Base-by-base conservation (phyloP, 2,888 invertebrate genomes). In the Nasonovia ribisnigri region DNA sequence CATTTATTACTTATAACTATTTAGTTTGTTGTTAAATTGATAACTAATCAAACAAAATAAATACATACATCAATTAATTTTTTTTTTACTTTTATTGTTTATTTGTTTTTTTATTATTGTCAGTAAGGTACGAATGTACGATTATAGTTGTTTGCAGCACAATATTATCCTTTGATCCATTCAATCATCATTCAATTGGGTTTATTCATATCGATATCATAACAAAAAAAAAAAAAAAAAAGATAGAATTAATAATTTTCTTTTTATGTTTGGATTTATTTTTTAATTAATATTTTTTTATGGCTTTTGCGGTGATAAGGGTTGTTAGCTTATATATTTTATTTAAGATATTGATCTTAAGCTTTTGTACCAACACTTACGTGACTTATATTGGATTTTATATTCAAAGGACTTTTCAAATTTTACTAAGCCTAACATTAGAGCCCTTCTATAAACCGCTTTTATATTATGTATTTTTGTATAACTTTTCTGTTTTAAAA, bases 401-500 rank as follows among this genome's bases (percentile, higher is more conserved):
- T 77, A 77, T 92, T 67, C 10, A 42, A 42, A 29, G 8, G 11
- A 77, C 1, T 16, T 43, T 88, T 51, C 42, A 77, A 77, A 29
- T 11, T 51, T 6, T 77, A 77, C n/a, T n/a, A 54, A 92, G 43
- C 77, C 51, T 67, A 77, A 77, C 6, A 43, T 16, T 91, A 92
- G 60, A 87, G 87, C 77, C 88, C 92, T 92, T 77, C 88, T 88
- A 42, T 54, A 88, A 51, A 54, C 77, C 92, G 92, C 92, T 92
- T 88, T 54, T 92, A 86, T 48, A 51, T 88, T 77, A 92, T 51
- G 60, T 92, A 77, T 88, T 92, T 92, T 92, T 77, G 92, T 92
- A 88, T 92, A 77, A 93, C 90, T 90, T 93, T 93, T 93, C 90
- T 93, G 93, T 92, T 90, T 60, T 13, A 90, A 46, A 29, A 67